Conservation (phyloP, 1,140 invertebrate species). For the Diorhabda sublineata region DNA sequence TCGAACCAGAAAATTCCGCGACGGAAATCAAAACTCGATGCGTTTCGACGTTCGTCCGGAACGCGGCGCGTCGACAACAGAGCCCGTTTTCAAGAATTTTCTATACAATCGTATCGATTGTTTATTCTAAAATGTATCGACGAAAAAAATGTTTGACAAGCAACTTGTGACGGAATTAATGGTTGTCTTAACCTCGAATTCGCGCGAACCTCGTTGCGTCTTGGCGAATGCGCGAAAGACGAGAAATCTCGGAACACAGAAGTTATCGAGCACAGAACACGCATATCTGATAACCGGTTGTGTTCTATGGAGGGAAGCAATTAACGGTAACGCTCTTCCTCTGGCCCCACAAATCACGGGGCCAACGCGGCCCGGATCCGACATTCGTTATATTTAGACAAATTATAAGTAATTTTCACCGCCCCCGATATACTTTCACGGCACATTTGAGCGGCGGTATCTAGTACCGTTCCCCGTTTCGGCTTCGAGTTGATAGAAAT, state of each 20-base stretch:
- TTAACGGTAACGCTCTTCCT: conserved; percentile 1
- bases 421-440: background rate
- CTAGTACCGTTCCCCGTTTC: no score
- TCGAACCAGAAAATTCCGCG: no score
- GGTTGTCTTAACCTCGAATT: background rate
- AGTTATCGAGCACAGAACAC: background rate
- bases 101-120: no score
- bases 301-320: background rate
- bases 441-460: background rate
- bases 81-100: no score
- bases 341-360: conserved; percentile 1
- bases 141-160: no score
- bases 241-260: background rate
- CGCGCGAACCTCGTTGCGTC: background rate
- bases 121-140: no score
- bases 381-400: conserved; percentile 2
- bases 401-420: conserved; percentile 3
- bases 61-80: no score
- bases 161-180: no score
- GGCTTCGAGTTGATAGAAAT: background rate
- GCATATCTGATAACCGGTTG: background rate
- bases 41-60: no score
- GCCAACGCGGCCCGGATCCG: background rate
- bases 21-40: no score
- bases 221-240: background rate